These are phyloP conservation scores for Cephalotes varians DNA, from an alignment of 2,888 invertebrate species.

Conservation along the genomic window DNA sequence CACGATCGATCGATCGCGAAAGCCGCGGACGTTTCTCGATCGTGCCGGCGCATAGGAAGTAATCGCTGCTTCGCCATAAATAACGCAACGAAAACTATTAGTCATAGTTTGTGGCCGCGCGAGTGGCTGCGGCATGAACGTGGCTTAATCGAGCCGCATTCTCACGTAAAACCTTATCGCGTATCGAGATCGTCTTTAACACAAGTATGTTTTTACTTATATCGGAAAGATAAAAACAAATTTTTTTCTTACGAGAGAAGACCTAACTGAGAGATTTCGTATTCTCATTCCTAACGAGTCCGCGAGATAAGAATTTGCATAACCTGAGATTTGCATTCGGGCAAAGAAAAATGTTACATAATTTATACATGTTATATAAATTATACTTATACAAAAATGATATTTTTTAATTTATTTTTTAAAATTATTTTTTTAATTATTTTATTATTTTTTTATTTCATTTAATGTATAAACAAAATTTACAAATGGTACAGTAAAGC, in stretches of 20 bases:
- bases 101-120: constrained; percentile 58
- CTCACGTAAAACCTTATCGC: constrained; percentile 51
- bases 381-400: background rate
- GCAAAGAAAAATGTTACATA: background rate
- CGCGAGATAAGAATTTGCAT: constrained; percentile 16
- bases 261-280: background rate
- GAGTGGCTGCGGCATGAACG: constrained; percentile 41
- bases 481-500: background rate
- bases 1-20: constrained; percentile 58
- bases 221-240: background rate
- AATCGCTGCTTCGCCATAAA: constrained; percentile 63
- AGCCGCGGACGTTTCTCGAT: constrained; percentile 52
- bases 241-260: background rate
- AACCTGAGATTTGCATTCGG: background rate
- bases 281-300: constrained; percentile 20
- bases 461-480: background rate
- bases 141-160: constrained; percentile 63
- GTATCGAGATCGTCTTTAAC: constrained; percentile 19
- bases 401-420: background rate
- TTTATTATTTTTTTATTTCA: background rate
- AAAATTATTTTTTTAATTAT: no score
- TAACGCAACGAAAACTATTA: constrained; percentile 68
- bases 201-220: background rate
- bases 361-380: constrained; percentile 10
- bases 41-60: constrained; percentile 58